Evolutionary conservation across 2,113 vertebrate genomes (phyloP).

Genomic region (Arvicanthis niloticus): DNA sequence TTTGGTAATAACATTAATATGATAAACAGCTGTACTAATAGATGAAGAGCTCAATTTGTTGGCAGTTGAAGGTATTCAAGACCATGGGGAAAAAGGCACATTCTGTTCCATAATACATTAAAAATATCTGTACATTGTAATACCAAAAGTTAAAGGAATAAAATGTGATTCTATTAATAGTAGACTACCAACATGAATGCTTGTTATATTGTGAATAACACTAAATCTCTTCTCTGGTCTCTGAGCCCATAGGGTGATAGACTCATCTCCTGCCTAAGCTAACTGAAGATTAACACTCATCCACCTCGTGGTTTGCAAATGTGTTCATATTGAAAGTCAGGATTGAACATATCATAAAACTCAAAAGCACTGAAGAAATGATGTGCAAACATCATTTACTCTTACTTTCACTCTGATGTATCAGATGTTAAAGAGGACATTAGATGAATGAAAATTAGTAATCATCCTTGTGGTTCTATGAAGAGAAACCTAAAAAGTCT

Average conservation of each 20-base stretch:
- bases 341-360: slow-evolving; percentile 11
- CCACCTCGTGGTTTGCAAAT: not conserved
- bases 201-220: not conserved
- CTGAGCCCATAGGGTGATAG: not conserved
- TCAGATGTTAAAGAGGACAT: slow-evolving; percentile 10
- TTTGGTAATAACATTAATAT: not conserved
- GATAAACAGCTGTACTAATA: not conserved
- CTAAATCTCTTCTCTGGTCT: not conserved
- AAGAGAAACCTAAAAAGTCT: slow-evolving; percentile 51
- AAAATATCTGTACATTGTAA: not conserved
- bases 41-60: not conserved
- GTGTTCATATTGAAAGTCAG: not conserved
- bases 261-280: not conserved
- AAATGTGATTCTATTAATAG: not conserved
- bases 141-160: not conserved
- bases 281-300: not conserved
- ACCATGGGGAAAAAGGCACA: not conserved
- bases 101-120: not conserved
- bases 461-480: slow-evolving; percentile 36
- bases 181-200: slow-evolving; percentile 2
- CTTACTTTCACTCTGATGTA: slow-evolving; percentile 44
- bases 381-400: slow-evolving; percentile 20
- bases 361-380: slow-evolving; percentile 48
- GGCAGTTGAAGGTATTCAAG: not conserved
- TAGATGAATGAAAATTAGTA: slow-evolving; percentile 51